Conservation (phyloP, 1,140 invertebrate species). For the Oedothorax gibbosus region DNA sequence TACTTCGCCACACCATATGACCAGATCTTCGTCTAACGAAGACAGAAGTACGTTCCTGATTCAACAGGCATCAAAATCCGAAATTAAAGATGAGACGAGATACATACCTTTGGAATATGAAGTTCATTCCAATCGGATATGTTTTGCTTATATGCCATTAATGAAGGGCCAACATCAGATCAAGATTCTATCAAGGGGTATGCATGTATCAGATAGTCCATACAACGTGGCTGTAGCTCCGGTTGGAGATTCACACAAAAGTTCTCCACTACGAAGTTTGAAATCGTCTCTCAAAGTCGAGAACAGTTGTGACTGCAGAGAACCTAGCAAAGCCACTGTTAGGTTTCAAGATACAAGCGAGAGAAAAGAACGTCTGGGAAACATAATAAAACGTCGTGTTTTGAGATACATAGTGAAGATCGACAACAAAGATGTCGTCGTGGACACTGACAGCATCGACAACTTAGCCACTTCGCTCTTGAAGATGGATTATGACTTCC, state of each 20-base stretch:
- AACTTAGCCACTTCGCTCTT: conserved; percentile 20
- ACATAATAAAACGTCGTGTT: conserved; percentile 35
- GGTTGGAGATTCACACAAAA: neutral
- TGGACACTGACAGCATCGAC: conserved; percentile 25
- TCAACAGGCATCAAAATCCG: neutral
- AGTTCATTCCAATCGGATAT: conserved; percentile 58
- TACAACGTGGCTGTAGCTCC: conserved; percentile 59
- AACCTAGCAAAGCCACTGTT: neutral
- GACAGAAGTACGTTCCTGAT: neutral
- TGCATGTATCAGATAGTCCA: conserved; percentile 62
- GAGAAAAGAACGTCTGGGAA: conserved; percentile 33
- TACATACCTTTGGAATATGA: conserved; percentile 63
- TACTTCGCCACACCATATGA: neutral
- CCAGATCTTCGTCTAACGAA: neutral
- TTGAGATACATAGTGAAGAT: conserved; percentile 54
- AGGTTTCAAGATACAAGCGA: neutral
- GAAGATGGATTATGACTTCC: conserved; percentile 51
- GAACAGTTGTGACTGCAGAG: neutral
- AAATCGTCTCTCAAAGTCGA: neutral
- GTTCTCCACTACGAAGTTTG: neutral
- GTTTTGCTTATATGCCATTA: conserved; percentile 61
- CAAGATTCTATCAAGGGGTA: conserved; percentile 61
- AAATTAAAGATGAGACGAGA: neutral
- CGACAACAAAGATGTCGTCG: conserved; percentile 40
- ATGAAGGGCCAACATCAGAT: conserved; percentile 54